Percentiles rank a stretch among this genome's conserved stretches.
These are phyloP conservation scores for Hapalemur alaotrensis DNA, from an alignment of 2,797 vertebrate species.

Conservation along the genomic window DNA sequence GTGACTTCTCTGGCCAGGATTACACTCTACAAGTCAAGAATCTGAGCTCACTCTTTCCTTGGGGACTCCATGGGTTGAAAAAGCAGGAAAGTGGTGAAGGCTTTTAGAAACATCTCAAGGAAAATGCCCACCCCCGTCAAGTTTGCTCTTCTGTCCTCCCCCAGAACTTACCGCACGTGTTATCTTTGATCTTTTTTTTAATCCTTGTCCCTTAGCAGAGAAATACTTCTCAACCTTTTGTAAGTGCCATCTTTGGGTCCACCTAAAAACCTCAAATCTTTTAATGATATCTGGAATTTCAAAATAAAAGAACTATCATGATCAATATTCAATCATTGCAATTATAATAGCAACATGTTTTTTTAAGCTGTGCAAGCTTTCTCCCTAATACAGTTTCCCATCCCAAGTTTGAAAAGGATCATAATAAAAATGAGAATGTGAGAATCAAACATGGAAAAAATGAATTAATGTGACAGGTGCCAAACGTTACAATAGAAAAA, in stretches of 20 bases:
- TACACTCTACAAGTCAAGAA: neutral
- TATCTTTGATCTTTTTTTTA: neutral
- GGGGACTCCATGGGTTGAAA: neutral
- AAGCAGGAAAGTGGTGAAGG: neutral
- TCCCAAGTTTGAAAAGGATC: neutral
- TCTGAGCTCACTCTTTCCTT: neutral
- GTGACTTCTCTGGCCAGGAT: neutral
- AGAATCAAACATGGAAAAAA: neutral
- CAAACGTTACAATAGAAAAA: neutral
- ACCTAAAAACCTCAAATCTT: neutral
- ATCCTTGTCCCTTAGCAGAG: neutral
- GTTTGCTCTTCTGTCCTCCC: neutral
- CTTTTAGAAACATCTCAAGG: neutral
- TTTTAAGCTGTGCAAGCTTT: neutral
- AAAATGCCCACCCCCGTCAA: neutral
- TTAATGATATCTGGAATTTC: neutral
- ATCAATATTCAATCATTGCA: neutral
- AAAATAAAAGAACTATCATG: neutral
- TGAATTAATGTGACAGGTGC: neutral
- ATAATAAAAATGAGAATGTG: neutral
- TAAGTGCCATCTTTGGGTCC: neutral
- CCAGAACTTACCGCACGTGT: neutral
- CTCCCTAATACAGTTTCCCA: neutral
- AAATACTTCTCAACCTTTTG: neutral
- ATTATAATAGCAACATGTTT: neutral